These are phyloP conservation scores for Mesocentrotus franciscanus DNA, from an alignment of 53 echinoderm and acorn worm genomes.

Conservation along the genomic window DNA sequence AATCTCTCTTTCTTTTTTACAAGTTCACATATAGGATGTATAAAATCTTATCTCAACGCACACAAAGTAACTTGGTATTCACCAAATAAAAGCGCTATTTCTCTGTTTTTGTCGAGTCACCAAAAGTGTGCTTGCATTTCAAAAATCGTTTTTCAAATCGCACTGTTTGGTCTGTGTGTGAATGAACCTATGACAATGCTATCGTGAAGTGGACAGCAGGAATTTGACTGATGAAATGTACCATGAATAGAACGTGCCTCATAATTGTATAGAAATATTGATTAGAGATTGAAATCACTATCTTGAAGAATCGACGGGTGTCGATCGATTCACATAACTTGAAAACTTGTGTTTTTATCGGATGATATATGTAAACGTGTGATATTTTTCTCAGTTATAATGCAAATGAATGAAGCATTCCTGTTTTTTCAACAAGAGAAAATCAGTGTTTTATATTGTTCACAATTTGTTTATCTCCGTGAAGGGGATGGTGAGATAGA, in stretches of 20 bases:
- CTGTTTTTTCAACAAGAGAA: conserved; percentile 40
- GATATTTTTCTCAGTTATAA: conserved; percentile 33
- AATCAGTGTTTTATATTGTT: conserved; percentile 23
- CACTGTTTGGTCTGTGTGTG: neutral
- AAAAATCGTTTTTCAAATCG: neutral
- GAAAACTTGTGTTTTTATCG: conserved; percentile 32
- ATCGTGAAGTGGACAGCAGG: neutral
- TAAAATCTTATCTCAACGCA: neutral
- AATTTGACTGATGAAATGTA: conserved; percentile 33
- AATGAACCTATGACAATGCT: neutral
- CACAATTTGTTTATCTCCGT: neutral
- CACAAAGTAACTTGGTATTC: neutral
- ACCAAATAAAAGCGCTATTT: neutral
- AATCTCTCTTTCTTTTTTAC: neutral
- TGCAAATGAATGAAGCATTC: conserved; percentile 35
- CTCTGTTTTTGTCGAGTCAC: neutral
- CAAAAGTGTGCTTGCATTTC: neutral
- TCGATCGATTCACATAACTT: conserved; percentile 12
- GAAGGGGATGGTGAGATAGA: neutral
- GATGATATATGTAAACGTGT: conserved; percentile 37
- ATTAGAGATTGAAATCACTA: conserved; percentile 47
- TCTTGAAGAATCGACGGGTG: neutral
- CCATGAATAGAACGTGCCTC: conserved; percentile 48
- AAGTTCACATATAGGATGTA: neutral
- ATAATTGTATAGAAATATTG: conserved; percentile 56